These are phyloP conservation scores for Mactra quadrangularis DNA, from an alignment of 1,140 invertebrate species.

Conservation along the genomic window DNA sequence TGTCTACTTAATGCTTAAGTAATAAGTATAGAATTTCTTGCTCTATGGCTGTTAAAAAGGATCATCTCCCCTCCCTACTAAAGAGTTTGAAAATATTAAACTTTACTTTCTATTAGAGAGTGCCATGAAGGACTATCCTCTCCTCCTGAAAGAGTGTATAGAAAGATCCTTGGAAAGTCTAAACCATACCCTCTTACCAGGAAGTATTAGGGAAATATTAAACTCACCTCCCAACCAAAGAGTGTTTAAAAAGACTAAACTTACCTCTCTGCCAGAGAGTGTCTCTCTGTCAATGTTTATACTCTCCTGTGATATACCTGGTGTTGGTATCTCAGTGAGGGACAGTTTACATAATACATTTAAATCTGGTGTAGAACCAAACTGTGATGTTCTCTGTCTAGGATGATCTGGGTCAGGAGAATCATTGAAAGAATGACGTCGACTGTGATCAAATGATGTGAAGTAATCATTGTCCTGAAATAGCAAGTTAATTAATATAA, in stretches of 20 bases:
- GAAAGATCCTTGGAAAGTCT: too few species aligned
- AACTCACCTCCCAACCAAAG: too few species aligned
- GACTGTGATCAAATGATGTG: slow-evolving; percentile 73
- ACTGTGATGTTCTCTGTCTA: slow-evolving; percentile 65
- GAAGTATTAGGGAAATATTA: too few species aligned
- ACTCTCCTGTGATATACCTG: slow-evolving; percentile 72
- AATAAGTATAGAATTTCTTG: too few species aligned
- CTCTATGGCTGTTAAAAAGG: too few species aligned
- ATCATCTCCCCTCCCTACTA: too few species aligned
- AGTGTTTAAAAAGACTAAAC: slow-evolving; percentile 7
- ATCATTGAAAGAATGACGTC: slow-evolving; percentile 75
- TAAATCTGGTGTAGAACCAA: slow-evolving; percentile 79
- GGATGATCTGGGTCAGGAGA: slow-evolving; percentile 62
- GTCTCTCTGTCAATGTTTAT: slow-evolving; percentile 77
- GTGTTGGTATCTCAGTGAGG: slow-evolving; percentile 65
- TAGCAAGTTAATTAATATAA: neutral
- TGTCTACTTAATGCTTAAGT: too few species aligned
- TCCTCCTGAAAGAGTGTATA: too few species aligned
- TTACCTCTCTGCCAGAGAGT: slow-evolving; percentile 79
- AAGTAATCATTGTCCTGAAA: slow-evolving; percentile 79
- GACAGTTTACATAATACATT: slow-evolving; percentile 69
- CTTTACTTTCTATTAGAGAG: too few species aligned
- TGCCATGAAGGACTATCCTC: too few species aligned
- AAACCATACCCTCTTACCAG: too few species aligned
- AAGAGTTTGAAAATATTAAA: too few species aligned